Evolutionary conservation across 2,797 vertebrate genomes (phyloP).

Genomic region (Taenioides sp.): DNA sequence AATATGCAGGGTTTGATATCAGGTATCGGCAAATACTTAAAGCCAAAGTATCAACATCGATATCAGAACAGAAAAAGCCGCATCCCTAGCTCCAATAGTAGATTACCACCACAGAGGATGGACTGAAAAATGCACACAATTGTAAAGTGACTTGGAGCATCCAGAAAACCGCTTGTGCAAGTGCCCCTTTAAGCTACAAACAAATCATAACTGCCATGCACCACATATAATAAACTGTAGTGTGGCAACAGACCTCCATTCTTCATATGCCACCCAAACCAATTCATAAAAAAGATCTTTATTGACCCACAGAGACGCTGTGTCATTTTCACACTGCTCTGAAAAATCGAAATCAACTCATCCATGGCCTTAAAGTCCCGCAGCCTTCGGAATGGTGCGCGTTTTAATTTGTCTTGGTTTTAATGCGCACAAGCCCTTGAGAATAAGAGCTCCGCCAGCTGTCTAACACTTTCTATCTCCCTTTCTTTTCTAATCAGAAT

Average conservation of each 20-base stretch:
- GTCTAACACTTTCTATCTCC: conserved; percentile 1
- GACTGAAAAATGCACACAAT: neutral
- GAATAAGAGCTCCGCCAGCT: neutral
- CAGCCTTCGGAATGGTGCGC: neutral
- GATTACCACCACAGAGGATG: neutral
- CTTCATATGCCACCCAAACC: neutral
- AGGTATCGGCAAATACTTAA: no score
- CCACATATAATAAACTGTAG: neutral
- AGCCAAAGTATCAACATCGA: no score
- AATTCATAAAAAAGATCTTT: neutral
- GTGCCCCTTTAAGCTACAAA: neutral
- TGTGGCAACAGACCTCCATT: neutral
- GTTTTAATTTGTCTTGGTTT: conserved; percentile 19
- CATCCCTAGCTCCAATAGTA: neutral
- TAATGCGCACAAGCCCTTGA: neutral
- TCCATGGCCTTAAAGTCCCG: neutral
- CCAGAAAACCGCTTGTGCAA: no score
- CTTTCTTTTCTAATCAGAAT: conserved; percentile 17
- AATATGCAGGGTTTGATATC: no score
- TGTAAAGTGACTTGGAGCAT: neutral
- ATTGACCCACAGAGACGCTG: neutral
- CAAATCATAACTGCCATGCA: neutral
- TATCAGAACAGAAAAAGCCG: no score
- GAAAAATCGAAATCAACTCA: neutral
- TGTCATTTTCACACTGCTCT: neutral